These are phyloP conservation scores for Drosophila anomalipes DNA, from an alignment of 2,888 invertebrate species.

Conservation along the genomic window DNA sequence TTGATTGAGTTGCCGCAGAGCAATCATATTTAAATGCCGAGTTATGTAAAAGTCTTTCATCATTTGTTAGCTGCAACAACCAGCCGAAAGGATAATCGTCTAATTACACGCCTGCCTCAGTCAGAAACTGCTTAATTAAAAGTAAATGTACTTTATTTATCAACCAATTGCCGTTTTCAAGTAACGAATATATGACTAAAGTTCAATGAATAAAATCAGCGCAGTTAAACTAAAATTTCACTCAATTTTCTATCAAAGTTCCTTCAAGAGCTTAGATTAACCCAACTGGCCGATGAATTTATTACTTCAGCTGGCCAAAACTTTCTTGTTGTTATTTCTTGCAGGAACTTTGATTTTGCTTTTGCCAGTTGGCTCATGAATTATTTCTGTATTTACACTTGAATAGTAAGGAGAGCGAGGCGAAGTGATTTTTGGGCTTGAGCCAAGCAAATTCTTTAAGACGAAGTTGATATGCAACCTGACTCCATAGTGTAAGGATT, in stretches of 20 bases:
- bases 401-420: no score
- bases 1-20: conserved; percentile 27
- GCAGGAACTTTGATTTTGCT: conserved; percentile 50
- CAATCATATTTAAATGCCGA: conserved; percentile 9
- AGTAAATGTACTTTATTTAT: background rate
- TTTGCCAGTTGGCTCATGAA: conserved; percentile 13
- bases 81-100: conserved; percentile 19
- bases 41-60: background rate
- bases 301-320: conserved; percentile 52
- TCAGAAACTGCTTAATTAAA: background rate
- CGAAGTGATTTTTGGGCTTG: background rate
- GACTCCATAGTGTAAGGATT: background rate
- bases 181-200: background rate
- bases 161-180: background rate
- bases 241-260: conserved; percentile 16
- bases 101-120: conserved; percentile 10
- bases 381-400: conserved; percentile 6
- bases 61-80: background rate
- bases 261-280: background rate
- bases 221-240: background rate
- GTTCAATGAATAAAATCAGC: background rate
- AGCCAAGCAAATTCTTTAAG: background rate
- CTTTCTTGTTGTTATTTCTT: conserved; percentile 16
- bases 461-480: background rate
- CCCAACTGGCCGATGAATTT: conserved; percentile 15